Evolutionary conservation across 1,140 invertebrate species (phyloP).

Genomic region (Ctenoplectra terminalis): DNA sequence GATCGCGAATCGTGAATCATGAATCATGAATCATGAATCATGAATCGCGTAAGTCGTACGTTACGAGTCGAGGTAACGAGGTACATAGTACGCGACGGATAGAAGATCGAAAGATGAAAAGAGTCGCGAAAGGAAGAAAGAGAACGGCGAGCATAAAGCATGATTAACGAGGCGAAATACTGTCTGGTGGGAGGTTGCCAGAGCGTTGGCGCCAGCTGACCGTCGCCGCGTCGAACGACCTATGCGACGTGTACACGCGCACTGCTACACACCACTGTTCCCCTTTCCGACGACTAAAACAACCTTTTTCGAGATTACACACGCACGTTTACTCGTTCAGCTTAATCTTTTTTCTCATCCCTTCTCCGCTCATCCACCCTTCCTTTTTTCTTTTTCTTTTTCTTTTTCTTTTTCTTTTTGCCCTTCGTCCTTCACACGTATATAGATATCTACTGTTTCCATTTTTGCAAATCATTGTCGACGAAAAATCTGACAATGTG

Average conservation of each 20-base stretch:
- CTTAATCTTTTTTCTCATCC: too few species aligned
- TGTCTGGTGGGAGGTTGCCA: slow-evolving; percentile 66
- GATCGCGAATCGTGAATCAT: background rate
- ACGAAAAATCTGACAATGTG: too few species aligned
- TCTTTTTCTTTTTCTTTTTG: background rate
- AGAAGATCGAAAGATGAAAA: slow-evolving; percentile 29
- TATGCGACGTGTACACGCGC: slow-evolving; percentile 4
- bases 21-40: slow-evolving; percentile 17
- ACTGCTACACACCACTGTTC: background rate
- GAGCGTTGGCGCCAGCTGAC: slow-evolving; percentile 72
- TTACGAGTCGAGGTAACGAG: background rate
- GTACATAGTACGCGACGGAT: background rate
- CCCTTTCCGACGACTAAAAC: background rate
- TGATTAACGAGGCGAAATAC: slow-evolving; percentile 74
- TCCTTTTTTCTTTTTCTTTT: background rate
- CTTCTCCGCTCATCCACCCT: too few species aligned
- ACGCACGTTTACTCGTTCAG: background rate
- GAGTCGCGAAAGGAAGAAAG: slow-evolving; percentile 16
- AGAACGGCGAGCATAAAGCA: slow-evolving; percentile 64
- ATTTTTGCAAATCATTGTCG: too few species aligned
- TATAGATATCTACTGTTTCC: too few species aligned
- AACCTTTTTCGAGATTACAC: background rate
- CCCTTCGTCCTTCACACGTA: too few species aligned
- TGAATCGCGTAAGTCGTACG: background rate
- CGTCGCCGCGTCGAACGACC: slow-evolving; percentile 41